These are phyloP conservation scores for Apodemia hepburni DNA, from an alignment of 2,888 invertebrate genomes.

Conservation along the genomic window DNA sequence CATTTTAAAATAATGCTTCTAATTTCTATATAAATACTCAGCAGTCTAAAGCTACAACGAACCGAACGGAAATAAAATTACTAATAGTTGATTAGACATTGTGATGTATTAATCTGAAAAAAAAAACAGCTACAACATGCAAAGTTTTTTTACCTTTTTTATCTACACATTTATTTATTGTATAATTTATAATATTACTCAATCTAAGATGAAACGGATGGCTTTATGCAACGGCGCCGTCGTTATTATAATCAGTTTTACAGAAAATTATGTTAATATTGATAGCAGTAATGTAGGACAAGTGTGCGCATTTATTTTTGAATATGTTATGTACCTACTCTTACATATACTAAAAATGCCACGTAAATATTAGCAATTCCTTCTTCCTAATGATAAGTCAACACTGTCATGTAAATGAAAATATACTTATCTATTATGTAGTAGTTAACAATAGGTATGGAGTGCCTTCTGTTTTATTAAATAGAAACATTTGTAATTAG, in stretches of 20 bases:
- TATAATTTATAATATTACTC: background rate
- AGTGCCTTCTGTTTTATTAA: slow-evolving; percentile 1
- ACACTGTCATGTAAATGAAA: background rate
- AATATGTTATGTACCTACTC: too few species aligned
- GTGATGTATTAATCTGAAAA: too few species aligned
- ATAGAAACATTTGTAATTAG: background rate
- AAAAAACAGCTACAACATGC: too few species aligned
- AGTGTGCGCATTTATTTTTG: background rate
- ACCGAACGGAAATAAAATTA: too few species aligned
- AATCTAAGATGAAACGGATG: background rate
- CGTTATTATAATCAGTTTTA: background rate
- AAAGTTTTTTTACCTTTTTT: too few species aligned
- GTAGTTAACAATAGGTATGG: background rate
- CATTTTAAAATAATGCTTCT: too few species aligned
- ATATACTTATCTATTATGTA: background rate
- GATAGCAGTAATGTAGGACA: background rate
- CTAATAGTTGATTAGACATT: too few species aligned
- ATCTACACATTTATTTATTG: too few species aligned
- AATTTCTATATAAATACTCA: too few species aligned
- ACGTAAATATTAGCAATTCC: background rate
- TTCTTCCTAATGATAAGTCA: background rate
- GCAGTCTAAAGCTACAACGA: too few species aligned
- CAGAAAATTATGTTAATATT: background rate
- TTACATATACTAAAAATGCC: background rate
- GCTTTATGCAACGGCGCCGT: background rate